Conservation (phyloP, 1,140 invertebrate species). For the Lasaia peninsularis region DNA sequence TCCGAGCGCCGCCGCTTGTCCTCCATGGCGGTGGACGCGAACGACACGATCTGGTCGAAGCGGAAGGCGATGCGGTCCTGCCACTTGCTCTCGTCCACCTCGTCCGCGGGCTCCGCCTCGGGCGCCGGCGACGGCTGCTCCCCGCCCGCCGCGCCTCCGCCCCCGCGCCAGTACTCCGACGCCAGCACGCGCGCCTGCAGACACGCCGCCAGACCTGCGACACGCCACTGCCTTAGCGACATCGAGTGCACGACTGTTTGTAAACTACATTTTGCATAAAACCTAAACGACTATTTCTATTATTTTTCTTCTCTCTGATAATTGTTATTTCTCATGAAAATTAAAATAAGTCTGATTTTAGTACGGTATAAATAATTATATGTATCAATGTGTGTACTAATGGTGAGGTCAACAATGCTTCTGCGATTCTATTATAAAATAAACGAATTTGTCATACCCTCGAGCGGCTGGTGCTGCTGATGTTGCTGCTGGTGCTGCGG, state of each 20-base stretch:
- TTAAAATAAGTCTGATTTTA: no score
- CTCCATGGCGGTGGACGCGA: constrained; percentile 90
- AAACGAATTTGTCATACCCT: constrained; percentile 37
- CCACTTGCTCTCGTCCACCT: constrained; percentile 85
- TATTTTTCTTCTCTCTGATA: no score
- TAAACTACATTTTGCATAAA: no score
- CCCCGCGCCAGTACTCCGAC: constrained; percentile 78
- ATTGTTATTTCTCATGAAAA: no score
- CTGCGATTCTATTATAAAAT: no score
- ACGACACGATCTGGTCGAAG: constrained; percentile 91
- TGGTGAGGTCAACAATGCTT: no score
- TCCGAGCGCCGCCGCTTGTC: constrained; percentile 85
- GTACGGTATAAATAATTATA: no score
- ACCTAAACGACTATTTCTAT: no score
- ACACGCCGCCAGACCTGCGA: constrained; percentile 87
- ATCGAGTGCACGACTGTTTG: no score
- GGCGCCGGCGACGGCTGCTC: constrained; percentile 33
- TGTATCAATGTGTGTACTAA: no score
- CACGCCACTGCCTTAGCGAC: neutral
- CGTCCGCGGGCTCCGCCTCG: constrained; percentile 77
- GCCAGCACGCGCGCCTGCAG: constrained; percentile 87
- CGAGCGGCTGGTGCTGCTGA: constrained; percentile 54
- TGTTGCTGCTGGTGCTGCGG: constrained; percentile 42
- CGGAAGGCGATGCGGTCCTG: constrained; percentile 91
- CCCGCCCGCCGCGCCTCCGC: constrained; percentile 54